Evolutionary conservation across 2,113 vertebrate genomes (phyloP).

Genomic region (Anseranas semipalmata): DNA sequence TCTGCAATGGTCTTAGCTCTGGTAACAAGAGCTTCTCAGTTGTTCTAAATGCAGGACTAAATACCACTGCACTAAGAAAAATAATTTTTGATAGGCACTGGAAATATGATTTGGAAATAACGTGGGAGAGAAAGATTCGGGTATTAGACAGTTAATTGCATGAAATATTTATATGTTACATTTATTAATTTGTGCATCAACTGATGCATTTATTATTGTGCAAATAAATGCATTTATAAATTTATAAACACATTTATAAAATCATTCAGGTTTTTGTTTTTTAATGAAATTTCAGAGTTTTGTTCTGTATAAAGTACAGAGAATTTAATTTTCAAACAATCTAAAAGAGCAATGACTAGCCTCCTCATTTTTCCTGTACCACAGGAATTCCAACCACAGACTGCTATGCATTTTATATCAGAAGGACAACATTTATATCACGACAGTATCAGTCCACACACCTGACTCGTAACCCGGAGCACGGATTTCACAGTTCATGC

Average conservation of each 20-base stretch:
- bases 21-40: neutral
- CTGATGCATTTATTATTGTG: neutral
- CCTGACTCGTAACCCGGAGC: conserved; percentile 82
- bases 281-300: neutral
- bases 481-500: conserved; percentile 81
- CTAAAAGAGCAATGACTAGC: neutral
- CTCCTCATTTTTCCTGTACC: neutral
- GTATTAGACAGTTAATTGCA: neutral
- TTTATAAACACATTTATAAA: neutral
- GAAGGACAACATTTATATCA: too few relatives aligned
- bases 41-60: neutral
- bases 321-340: neutral
- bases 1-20: neutral
- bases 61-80: neutral
- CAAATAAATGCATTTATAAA: neutral
- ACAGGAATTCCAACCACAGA: neutral
- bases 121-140: neutral
- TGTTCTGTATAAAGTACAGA: neutral
- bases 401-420: fast-evolving
- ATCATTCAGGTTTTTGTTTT: neutral
- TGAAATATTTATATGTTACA: too few relatives aligned
- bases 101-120: neutral
- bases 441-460: neutral
- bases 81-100: neutral
- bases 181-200: neutral